Percentiles rank a stretch among this genome's conserved stretches.
Conservation (phyloP, 2,888 invertebrate genomes). For the Linnaemya tessellans region DNA sequence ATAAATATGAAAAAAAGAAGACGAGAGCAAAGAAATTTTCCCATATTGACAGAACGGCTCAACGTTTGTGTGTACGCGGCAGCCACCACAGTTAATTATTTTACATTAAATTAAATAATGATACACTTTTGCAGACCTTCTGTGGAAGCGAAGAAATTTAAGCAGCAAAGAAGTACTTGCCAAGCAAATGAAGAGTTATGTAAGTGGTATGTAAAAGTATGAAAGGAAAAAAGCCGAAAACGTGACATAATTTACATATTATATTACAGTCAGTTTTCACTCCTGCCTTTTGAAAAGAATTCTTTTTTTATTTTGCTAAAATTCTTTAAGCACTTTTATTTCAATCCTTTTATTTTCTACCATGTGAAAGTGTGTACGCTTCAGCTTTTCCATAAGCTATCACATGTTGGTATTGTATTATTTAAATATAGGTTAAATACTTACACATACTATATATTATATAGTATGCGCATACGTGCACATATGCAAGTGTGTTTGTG, state of each 20-base stretch:
- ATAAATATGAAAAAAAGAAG: conserved; percentile 16
- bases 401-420: conserved; percentile 15
- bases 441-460: conserved; percentile 1
- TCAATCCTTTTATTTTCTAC: conserved; percentile 42
- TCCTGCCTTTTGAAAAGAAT: not conserved
- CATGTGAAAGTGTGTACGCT: conserved; percentile 20
- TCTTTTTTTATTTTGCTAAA: conserved; percentile 44
- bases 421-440: conserved; percentile 34
- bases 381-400: conserved; percentile 31
- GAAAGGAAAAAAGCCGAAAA: conserved; percentile 74
- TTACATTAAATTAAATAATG: conserved; percentile 84
- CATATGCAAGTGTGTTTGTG: not conserved
- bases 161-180: conserved; percentile 52
- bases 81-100: conserved; percentile 81
- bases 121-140: conserved; percentile 78
- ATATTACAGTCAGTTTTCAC: conserved; percentile 56
- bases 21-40: conserved; percentile 1
- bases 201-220: conserved; percentile 65
- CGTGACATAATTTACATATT: conserved; percentile 82
- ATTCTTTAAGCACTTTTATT: conserved; percentile 58
- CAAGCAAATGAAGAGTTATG: conserved; percentile 68
- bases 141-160: conserved; percentile 56
- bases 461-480: not conserved
- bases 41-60: conserved; percentile 23
- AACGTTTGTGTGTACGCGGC: conserved; percentile 6